Evolutionary conservation across 2,113 vertebrate genomes (phyloP).

Genomic region (Pandion haliaetus): DNA sequence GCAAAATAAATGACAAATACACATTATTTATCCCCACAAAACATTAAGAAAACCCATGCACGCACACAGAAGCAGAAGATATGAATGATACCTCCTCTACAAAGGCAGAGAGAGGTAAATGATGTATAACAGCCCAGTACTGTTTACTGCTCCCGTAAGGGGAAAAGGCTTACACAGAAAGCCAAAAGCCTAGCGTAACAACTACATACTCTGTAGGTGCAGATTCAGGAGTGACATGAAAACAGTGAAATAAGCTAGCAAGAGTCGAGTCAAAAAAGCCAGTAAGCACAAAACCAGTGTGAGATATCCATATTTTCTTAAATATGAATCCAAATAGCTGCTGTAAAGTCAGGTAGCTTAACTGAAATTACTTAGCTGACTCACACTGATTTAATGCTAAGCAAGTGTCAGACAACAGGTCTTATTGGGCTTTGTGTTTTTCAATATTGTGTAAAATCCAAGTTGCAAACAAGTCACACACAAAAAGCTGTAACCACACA

Average conservation of each 20-base stretch:
- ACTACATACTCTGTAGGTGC: not conserved
- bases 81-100: not conserved
- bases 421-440: not conserved
- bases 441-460: not conserved
- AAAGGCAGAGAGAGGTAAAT: not conserved
- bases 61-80: not conserved
- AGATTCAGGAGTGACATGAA: not conserved
- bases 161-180: not conserved
- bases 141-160: not conserved
- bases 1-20: not conserved
- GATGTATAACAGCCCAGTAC: not conserved
- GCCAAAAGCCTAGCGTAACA: not conserved
- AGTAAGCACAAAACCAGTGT: not conserved
- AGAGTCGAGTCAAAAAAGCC: not conserved
- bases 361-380: not conserved
- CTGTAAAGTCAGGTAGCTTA: not conserved
- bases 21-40: not conserved
- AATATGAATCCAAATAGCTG: not conserved
- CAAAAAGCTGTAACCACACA: not conserved
- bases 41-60: not conserved
- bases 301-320: not conserved
- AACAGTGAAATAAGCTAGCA: not conserved
- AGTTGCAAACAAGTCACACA: not conserved
- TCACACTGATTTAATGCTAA: not conserved
- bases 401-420: not conserved